Conservation (phyloP, 2,888 invertebrate species). For the Ophion ellenae region DNA sequence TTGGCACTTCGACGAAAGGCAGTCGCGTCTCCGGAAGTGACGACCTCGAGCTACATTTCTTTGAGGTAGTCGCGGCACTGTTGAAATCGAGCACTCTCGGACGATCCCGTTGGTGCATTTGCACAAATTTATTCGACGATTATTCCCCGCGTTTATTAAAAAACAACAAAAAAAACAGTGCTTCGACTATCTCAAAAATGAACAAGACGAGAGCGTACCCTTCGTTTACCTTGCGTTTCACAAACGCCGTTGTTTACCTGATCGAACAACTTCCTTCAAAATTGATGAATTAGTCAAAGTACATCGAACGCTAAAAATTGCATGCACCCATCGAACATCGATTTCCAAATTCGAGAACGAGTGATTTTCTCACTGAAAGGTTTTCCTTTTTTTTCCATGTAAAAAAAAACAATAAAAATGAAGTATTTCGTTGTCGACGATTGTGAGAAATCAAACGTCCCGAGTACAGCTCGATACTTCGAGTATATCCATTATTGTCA, state of each 20-base stretch:
- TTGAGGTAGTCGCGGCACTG: constrained; percentile 3
- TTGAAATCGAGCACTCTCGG: not conserved
- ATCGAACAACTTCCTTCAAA: constrained; percentile 2
- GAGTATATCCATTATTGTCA: constrained; percentile 44
- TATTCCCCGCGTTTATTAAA: not conserved
- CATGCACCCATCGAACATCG: constrained; percentile 79
- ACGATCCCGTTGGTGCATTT: not conserved
- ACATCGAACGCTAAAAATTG: constrained; percentile 72
- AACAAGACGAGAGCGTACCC: not conserved
- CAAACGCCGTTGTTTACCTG: constrained; percentile 5
- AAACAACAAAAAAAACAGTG: not conserved
- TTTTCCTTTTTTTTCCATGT: not conserved
- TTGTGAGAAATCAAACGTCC: constrained; percentile 35
- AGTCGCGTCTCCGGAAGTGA: constrained; percentile 26
- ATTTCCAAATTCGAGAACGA: constrained; percentile 39
- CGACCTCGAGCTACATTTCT: not conserved
- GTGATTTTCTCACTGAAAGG: constrained; percentile 38
- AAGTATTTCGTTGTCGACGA: not conserved
- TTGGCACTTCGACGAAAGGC: not conserved
- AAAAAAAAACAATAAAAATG: not conserved
- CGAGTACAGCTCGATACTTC: constrained; percentile 52
- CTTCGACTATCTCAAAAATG: constrained; percentile 1
- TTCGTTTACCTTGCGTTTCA: constrained; percentile 17
- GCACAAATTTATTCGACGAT: not conserved
- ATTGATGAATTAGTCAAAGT: constrained; percentile 44